phyloP scores from a whole-genome alignment of 1,140 invertebrate species.

The Drosophila kohkoa region DNA sequence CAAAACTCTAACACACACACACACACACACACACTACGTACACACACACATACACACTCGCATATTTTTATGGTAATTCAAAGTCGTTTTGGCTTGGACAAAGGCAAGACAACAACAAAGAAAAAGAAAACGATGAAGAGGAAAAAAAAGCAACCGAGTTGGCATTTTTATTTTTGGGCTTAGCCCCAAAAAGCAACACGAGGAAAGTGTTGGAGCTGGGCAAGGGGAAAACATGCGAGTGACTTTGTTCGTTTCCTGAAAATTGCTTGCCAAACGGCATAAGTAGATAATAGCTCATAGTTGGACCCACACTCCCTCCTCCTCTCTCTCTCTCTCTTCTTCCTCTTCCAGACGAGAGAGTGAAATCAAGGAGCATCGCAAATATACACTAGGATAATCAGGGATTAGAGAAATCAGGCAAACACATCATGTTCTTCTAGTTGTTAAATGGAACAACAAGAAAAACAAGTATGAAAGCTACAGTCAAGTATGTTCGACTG shows the following conservation, averaged over 20 bases:
- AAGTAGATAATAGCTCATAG: constrained; percentile 55
- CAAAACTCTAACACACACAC: constrained; percentile 37
- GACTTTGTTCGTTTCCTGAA: constrained; percentile 30
- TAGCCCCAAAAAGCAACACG: not conserved
- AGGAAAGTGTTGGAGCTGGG: not conserved
- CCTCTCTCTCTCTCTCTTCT: not conserved
- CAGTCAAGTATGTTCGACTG: not conserved
- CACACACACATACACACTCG: not conserved
- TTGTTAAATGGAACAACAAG: constrained; percentile 13
- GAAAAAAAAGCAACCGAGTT: constrained; percentile 34
- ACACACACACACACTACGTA: constrained; percentile 4
- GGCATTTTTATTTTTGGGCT: constrained; percentile 44
- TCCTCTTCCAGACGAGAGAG: not conserved
- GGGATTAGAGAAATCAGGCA: constrained; percentile 41
- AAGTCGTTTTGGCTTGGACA: constrained; percentile 49
- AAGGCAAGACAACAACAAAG: constrained; percentile 14
- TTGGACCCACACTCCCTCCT: not conserved
- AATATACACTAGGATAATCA: constrained; percentile 46
- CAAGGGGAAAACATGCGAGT: not conserved
- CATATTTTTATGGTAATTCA: constrained; percentile 64
- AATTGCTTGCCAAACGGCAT: constrained; percentile 53
- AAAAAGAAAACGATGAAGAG: not conserved
- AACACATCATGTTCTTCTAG: constrained; percentile 23
- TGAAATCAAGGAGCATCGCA: constrained; percentile 18
- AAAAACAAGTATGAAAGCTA: not conserved